These are phyloP conservation scores for Acrossocheilus wenchowensis DNA, from an alignment of 2,797 vertebrate species.

Conservation along the genomic window DNA sequence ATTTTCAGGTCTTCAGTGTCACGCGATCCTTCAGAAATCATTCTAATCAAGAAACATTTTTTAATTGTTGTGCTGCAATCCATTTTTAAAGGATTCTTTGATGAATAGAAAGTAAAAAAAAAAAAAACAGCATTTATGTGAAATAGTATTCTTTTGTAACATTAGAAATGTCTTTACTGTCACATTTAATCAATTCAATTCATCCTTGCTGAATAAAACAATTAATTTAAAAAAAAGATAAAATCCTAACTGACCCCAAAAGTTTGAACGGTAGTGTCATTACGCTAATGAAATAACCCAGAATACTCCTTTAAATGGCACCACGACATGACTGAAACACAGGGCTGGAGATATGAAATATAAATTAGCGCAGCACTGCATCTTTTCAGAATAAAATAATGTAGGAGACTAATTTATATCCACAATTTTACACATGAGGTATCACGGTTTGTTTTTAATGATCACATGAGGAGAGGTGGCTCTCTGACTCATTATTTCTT, in stretches of 20 bases:
- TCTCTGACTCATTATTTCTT: conserved; percentile 18
- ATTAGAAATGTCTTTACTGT: background rate
- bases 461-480: conserved; percentile 28
- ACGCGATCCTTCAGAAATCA: background rate
- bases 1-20: background rate
- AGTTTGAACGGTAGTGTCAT: background rate
- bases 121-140: background rate
- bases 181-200: background rate
- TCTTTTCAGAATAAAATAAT: background rate
- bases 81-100: background rate
- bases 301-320: conserved; percentile 26
- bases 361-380: background rate
- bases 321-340: background rate
- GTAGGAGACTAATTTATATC: background rate
- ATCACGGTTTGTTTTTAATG: conserved; percentile 41
- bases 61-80: no score
- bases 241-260: background rate
- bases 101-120: background rate
- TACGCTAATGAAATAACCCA: background rate
- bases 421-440: conserved; percentile 52
- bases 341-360: background rate
- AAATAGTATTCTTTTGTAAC: background rate
- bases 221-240: background rate
- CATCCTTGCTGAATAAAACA: background rate
- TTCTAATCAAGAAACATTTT: background rate